A percentile compares a stretch with the other conserved stretches of the same genome.
Conservation (phyloP, 2,113 vertebrate species). For the Gasterosteus nipponicus region DNA sequence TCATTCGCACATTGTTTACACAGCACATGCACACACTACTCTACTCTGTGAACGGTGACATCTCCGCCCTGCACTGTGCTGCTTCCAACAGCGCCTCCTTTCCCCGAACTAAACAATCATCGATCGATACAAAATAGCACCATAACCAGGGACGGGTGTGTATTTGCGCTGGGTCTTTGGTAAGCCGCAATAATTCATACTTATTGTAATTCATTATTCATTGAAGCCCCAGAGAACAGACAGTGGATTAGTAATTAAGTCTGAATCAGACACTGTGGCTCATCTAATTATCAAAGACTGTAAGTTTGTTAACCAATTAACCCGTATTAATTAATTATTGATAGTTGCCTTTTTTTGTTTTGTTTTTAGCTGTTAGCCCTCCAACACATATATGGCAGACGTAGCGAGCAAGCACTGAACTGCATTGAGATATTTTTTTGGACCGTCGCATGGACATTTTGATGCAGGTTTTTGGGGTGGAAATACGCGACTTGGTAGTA, state of each 20-base stretch:
- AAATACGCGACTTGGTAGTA: conserved; percentile 67
- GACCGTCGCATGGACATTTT: conserved; percentile 55
- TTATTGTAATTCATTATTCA: conserved; percentile 75
- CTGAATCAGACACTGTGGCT: conserved; percentile 75
- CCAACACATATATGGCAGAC: conserved; percentile 26
- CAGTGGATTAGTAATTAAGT: conserved; percentile 75
- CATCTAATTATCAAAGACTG: conserved; percentile 77
- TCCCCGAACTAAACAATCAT: conserved; percentile 45
- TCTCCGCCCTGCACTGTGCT: conserved; percentile 11
- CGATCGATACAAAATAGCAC: conserved; percentile 54
- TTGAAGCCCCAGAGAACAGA: conserved; percentile 74
- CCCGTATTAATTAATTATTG: conserved; percentile 78
- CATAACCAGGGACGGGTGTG: conserved; percentile 41
- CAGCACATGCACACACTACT: not conserved
- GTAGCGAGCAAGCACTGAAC: not conserved
- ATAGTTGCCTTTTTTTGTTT: conserved; percentile 52
- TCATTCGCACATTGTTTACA: not conserved
- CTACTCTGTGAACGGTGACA: conserved; percentile 14
- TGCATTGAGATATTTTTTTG: conserved; percentile 34
- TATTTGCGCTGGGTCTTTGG: conserved; percentile 65
- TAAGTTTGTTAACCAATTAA: conserved; percentile 81
- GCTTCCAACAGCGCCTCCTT: conserved; percentile 28
- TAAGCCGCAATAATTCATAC: conserved; percentile 75
- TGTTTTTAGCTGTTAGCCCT: conserved; percentile 24
- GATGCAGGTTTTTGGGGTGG: conserved; percentile 16